These are phyloP conservation scores for Lepidocyrtinus sp. DNA, from an alignment of 2,888 invertebrate genomes.

Conservation along the genomic window DNA sequence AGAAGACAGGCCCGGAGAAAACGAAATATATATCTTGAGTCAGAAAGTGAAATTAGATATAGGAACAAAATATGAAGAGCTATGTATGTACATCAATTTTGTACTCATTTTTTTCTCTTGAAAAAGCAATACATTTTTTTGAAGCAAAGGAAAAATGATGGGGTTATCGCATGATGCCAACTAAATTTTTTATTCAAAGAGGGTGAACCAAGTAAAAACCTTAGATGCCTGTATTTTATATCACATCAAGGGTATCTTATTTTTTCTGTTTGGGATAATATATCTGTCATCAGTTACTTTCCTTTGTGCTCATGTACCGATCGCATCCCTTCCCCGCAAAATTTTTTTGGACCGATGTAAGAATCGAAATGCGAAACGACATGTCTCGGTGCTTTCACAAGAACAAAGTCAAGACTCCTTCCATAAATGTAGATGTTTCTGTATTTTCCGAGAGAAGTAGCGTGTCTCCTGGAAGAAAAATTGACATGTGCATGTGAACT, in stretches of 20 bases:
- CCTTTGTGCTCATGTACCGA: conserved; percentile 4
- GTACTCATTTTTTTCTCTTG: conserved; percentile 11
- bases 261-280: conserved; percentile 3
- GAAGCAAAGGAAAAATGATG: conserved; percentile 4
- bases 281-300: conserved; percentile 18
- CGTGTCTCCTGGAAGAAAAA: neutral
- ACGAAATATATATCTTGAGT: neutral
- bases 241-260: neutral
- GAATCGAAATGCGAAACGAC: neutral
- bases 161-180: conserved; percentile 11
- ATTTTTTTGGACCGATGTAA: neutral
- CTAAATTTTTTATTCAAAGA: conserved; percentile 18
- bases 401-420: neutral
- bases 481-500: conserved; percentile 11
- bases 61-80: neutral
- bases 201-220: neutral
- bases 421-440: too few species aligned
- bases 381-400: conserved; percentile 4
- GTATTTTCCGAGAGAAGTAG: neutral
- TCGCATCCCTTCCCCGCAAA: conserved; percentile 6
- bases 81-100: neutral
- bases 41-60: conserved; percentile 20
- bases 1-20: conserved; percentile 1
- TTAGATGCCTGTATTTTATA: neutral
- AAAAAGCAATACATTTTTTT: neutral